Evolutionary conservation across 2,113 vertebrate species (phyloP).

Genomic region (Oncorhynchus clarkii): DNA sequence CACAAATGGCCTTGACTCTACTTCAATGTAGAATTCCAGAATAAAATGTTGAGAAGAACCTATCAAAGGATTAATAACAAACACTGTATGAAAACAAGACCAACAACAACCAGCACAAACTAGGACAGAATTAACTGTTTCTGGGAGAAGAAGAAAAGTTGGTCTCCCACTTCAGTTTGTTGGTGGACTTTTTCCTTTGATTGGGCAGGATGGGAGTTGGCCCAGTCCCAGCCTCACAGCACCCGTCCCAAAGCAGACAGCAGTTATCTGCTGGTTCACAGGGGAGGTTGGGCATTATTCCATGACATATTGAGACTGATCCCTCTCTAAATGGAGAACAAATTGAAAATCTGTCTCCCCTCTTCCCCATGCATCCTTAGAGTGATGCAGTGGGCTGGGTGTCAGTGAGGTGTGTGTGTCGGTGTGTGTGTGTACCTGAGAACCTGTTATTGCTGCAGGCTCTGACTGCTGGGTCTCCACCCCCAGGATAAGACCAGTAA

Average conservation of each 20-base stretch:
- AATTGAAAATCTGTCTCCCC: conserved; percentile 71
- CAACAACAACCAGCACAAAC: conserved; percentile 7
- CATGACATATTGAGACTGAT: conserved; percentile 71
- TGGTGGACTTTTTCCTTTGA: conserved; percentile 40
- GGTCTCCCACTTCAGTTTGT: conserved; percentile 13
- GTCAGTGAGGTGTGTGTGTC: not conserved
- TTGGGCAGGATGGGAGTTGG: conserved; percentile 16
- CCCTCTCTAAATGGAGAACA: conserved; percentile 71
- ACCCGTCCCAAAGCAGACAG: not conserved
- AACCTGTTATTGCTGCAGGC: conserved; percentile 9
- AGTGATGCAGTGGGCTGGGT: not conserved
- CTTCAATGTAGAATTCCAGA: not conserved
- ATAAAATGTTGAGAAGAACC: not conserved
- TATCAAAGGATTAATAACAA: no score
- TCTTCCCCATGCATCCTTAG: conserved; percentile 20
- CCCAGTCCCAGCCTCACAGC: conserved; percentile 1
- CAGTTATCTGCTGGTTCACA: conserved; percentile 8
- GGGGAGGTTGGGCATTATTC: conserved; percentile 56
- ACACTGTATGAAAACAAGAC: no score
- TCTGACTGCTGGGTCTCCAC: conserved; percentile 13
- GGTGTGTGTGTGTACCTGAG: not conserved
- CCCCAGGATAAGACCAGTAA: not conserved
- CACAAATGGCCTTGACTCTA: not conserved
- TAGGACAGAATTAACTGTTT: conserved; percentile 27
- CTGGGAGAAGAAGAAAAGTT: not conserved